Conservation (phyloP, 2,888 invertebrate species). For the Callinectes sapidus region DNA sequence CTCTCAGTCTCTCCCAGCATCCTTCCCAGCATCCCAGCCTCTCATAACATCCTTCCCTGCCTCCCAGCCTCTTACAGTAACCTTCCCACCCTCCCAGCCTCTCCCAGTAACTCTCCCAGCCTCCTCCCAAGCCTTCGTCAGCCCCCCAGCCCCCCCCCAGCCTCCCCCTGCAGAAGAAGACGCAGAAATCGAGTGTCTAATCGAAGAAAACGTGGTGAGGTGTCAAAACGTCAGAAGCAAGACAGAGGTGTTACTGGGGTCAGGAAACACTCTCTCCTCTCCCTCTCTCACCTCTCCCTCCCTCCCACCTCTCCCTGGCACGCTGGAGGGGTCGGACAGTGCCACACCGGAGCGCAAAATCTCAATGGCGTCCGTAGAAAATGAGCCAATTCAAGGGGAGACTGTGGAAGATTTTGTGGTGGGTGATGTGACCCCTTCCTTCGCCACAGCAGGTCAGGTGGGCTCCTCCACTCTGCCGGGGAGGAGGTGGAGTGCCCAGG, state of each 20-base stretch:
- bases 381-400: background rate
- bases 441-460: slow-evolving; percentile 3
- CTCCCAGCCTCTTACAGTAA: background rate
- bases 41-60: background rate
- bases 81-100: background rate
- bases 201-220: too few species aligned
- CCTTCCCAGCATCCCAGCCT: background rate
- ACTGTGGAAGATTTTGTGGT: background rate
- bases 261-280: background rate
- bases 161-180: background rate
- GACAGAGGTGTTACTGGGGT: too few species aligned
- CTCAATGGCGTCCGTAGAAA: slow-evolving; percentile 47
- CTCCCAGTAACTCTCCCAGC: background rate
- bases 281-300: background rate
- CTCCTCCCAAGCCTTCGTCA: background rate
- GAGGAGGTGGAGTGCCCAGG: background rate
- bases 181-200: background rate
- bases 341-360: slow-evolving; percentile 21
- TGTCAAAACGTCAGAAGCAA: too few species aligned
- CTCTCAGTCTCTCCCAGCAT: background rate
- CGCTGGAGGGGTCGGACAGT: background rate
- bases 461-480: background rate
- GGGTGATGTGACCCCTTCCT: background rate
- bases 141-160: background rate
- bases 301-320: background rate